Evolutionary conservation across 2,113 vertebrate genomes (phyloP).

Genomic region (Hippocampus zosterae): DNA sequence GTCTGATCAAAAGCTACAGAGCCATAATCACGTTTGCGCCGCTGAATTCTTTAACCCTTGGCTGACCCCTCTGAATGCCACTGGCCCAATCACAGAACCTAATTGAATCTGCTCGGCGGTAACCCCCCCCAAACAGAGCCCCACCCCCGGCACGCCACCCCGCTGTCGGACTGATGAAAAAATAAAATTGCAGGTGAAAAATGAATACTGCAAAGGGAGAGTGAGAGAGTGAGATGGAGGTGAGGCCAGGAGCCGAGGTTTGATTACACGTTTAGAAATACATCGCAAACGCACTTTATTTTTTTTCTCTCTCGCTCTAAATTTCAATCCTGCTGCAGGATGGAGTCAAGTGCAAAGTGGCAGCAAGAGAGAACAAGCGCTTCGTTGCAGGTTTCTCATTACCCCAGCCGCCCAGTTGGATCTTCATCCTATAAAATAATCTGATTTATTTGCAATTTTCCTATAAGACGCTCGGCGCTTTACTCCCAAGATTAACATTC

Average conservation of each 20-base stretch:
- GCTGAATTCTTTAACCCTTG: conserved; percentile 81
- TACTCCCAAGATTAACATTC: conserved; percentile 74
- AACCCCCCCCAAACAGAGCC: conserved; percentile 32
- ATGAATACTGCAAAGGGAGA: conserved; percentile 62
- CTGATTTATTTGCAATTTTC: conserved; percentile 75
- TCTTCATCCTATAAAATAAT: conserved; percentile 72
- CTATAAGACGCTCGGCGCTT: conserved; percentile 74
- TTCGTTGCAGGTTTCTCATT: conserved; percentile 59
- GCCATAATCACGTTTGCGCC: conserved; percentile 79
- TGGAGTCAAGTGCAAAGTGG: conserved; percentile 40
- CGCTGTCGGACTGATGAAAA: conserved; percentile 66
- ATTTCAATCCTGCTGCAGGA: conserved; percentile 40
- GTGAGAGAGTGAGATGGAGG: conserved; percentile 4
- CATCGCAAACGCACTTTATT: conserved; percentile 42
- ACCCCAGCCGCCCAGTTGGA: conserved; percentile 61
- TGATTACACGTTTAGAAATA: conserved; percentile 48
- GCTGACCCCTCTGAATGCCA: conserved; percentile 76
- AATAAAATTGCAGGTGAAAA: conserved; percentile 78
- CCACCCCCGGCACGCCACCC: not conserved
- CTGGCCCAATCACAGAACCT: conserved; percentile 76
- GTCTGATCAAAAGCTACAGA: conserved; percentile 78
- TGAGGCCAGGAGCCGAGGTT: conserved; percentile 6
- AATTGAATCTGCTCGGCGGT: conserved; percentile 76
- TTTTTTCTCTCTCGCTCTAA: not conserved
- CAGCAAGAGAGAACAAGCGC: conserved; percentile 13